Evolutionary conservation across 2,888 invertebrate species (phyloP), one percentile per base, ranked within the genome.

Genomic region (Archips xylosteana): DNA sequence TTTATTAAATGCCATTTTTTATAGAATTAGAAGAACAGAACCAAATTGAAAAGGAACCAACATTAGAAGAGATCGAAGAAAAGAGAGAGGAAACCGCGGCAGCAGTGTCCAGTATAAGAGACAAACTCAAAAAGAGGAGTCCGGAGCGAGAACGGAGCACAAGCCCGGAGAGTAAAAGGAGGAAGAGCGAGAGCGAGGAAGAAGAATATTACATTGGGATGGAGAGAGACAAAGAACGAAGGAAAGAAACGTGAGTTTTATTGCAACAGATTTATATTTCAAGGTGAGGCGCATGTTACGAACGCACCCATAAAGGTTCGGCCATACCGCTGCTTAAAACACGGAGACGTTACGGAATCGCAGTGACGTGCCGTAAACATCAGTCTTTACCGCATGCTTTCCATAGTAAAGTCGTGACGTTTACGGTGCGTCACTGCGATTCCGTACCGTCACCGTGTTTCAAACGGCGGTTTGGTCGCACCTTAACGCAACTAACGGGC

Each of bases 151-250:
- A 85, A 23, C 82, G 81, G 49, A 94, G 89, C 76, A 87, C 79
- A 80, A 87, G 76, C 80, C 79, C 70, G 81, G 82, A 63, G 81
- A 80, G 34, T 76, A 75, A 65, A 78, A 77, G 67, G 76, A 80
- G 54, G 80, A 83, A 64, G 85, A 84, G 57, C 90, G 89, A 81
- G 77, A 91, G 88, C 0, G 91, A 95, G 10, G 95, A 95, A 70
- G 96, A 95, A 72, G 94, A 96, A 75, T 95, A 96, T 88, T 96
- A 96, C 80, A 89, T 96, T 39, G 96, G 97, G 57, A 96, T 96
- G 79, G 96, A 96, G 74, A 94, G 94, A 80, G 93, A 95, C 78
- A 92, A 95, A 32, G 95, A 95, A 78, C 94, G 95, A 68, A 92
- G 95, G 84, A 95, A 95, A 86, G 94, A 96, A 88, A 95, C 93